Conservation (phyloP, 2,113 vertebrate genomes). For the Hiodon alosoides region DNA sequence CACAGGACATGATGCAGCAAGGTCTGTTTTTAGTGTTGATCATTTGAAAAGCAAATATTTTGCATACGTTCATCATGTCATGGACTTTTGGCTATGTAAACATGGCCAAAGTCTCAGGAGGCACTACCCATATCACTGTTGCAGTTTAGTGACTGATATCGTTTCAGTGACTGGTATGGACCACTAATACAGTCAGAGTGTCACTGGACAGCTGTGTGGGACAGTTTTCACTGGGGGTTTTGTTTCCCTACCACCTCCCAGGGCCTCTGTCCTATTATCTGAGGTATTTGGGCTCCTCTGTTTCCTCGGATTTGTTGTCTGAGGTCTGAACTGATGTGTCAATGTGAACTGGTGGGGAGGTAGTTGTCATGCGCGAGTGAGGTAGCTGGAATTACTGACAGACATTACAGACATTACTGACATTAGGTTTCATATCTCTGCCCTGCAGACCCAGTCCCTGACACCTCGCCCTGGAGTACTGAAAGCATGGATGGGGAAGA, state of each 20-base stretch:
- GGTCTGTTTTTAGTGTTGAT: no score
- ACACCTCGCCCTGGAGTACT: constrained; percentile 74
- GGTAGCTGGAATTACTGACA: not conserved
- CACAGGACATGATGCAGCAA: no score
- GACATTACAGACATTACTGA: not conserved
- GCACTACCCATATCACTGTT: no score
- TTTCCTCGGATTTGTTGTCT: not conserved
- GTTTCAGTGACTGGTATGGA: no score
- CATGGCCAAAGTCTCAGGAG: no score
- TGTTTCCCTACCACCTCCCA: not conserved
- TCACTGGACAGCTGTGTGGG: no score
- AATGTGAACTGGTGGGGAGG: not conserved
- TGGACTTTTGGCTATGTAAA: no score
- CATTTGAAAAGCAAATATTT: no score
- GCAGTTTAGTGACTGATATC: no score
- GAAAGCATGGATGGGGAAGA: constrained; percentile 76
- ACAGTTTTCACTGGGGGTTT: no score
- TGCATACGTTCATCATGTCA: no score
- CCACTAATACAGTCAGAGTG: no score
- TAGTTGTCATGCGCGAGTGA: not conserved
- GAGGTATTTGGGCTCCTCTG: not conserved
- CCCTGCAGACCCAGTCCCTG: constrained; percentile 74
- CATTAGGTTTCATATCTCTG: not conserved
- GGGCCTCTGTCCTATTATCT: not conserved
- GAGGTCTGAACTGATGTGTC: not conserved